These are phyloP conservation scores for Danaus chrysippus DNA, from an alignment of 2,888 invertebrate species.

Conservation along the genomic window DNA sequence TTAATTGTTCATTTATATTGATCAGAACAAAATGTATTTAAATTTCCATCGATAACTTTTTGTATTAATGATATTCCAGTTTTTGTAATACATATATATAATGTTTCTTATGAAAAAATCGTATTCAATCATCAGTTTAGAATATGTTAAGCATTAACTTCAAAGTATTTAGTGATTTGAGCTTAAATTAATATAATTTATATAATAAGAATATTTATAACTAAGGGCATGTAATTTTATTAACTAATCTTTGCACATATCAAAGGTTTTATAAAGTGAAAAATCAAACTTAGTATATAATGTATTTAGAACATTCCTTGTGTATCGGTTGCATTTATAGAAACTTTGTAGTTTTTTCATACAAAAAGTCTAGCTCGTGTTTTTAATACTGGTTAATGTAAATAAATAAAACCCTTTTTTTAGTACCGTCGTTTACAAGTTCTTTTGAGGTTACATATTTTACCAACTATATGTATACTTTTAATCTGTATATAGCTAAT, in stretches of 20 bases:
- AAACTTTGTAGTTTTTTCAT: neutral
- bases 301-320: conserved; percentile 2
- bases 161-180: conserved; percentile 34
- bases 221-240: conserved; percentile 30
- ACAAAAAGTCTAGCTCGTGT: neutral
- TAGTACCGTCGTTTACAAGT: neutral
- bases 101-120: no score
- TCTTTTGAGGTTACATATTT: neutral
- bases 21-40: neutral
- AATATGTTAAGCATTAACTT: neutral
- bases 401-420: neutral
- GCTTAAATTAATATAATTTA: conserved; percentile 36
- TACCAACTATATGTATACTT: neutral
- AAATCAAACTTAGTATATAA: neutral
- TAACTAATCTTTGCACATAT: conserved; percentile 30
- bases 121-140: no score
- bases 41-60: no score
- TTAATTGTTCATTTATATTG: neutral
- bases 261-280: conserved; percentile 15
- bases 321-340: neutral
- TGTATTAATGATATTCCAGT: no score
- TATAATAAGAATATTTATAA: conserved; percentile 31
- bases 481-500: conserved; percentile 16
- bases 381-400: neutral
- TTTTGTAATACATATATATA: no score